Base-by-base conservation (phyloP, 2,113 vertebrate species). In the Sceloporus undulatus region DNA sequence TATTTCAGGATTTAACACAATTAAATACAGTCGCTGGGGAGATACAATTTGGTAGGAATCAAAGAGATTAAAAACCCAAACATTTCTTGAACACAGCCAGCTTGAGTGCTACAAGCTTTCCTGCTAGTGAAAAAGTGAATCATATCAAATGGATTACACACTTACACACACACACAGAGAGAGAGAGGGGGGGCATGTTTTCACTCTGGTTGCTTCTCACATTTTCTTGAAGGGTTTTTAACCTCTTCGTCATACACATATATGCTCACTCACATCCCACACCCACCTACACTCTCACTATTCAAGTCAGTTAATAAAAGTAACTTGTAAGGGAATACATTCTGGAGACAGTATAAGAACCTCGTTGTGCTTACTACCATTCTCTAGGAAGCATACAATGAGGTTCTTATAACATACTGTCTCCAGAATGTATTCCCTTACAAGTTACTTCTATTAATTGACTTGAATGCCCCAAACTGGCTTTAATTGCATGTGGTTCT, bases 1-100 rank as follows among this genome's bases (percentile, higher is more conserved):
- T 82, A 83, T 83, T 80, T 89, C n/a, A 38, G 65, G 52, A 85
- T 68, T 74, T 82, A 87, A 81, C 27, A 56, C 27, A 73, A 80
- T 75, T 80, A 66, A 48, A 62, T 56, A 40, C 40, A 81, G 29
- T 74, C 18, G 29, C 10, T 4, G 14, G 62, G 73, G 88, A 66
- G 80, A 81, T 85, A 65, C 68, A 75, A 68, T 66, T 68, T 4
- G 29, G 54, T 62, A 27, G 25, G 23, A 75, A 73, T 89, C 52
- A 80, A 89, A 62, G 18, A 79, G 80, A 80, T 66, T 34, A 80
- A 70, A 88, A 18, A 27, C 48, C 65, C 65, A 6, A 19, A 5
- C 14, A 70, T 56, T 84, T 86, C 38, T 74, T 74, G 29, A 82
- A 56, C 70, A 48, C 5, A 81, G 52, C 5, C 52, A 81, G 27